Evolutionary conservation across 2,797 vertebrate species (phyloP), one percentile per base, ranked within the genome.

Genomic region (Argyrosomus regius): DNA sequence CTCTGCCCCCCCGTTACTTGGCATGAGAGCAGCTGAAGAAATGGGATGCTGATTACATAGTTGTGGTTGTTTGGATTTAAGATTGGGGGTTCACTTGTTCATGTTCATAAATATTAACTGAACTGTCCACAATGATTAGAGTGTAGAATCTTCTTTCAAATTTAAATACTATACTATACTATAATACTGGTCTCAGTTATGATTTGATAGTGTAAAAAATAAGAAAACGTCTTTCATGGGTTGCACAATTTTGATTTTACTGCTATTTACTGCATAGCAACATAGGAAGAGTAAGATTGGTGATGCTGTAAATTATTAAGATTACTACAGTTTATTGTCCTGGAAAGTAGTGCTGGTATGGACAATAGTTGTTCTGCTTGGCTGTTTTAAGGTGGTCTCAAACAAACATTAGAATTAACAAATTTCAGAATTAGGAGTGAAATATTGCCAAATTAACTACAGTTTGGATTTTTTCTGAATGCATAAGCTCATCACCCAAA

Each of bases 61-160:
- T 43, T 1, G 0, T 17, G 52, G 24, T 57, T 69, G 35, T 77
- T 39, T 77, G 20, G 35, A 58, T 49, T 72, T 58, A 17, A 78
- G 63, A 46, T 71, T 17, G 62, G 17, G 24, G 72, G n/a, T 77
- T 65, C 22, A 50, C 14, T 49, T 46, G 56, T 54, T 72, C 54
- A 48, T 20, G 7, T 46, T 75, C 49, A 78, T 54, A 60, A 66
- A 70, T 66, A 72, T 74, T 57, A 59, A 71, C 56, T 68, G 12
- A 71, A 52, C 9, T 54, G 16, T 41, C 31, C 13, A 16, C 46
- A 4, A 59, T 60, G 31, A 77, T 43, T 17, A 62, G 18, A 56
- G n/a, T 13, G n/a, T 24, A 65, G 13, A 3, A 22, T 60, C 52
- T 35, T 39, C 31, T 58, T 70, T 70, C 12, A 20, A 10, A n/a